phyloP scores from a whole-genome alignment of 2,113 vertebrate genomes.

The human region GRCh38 chr6:158360001-158360500 shows the following conservation, averaged over 20 bases:
- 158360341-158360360: background rate
- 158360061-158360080: background rate
- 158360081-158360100: background rate
- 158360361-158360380: background rate
- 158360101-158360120: background rate
- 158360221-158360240: rapidly evolving
- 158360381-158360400: background rate
- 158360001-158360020: background rate
- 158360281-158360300: background rate
- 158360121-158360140: background rate
- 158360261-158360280: background rate
- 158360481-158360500: background rate
- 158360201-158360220: background rate
- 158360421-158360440: background rate
- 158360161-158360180: background rate
- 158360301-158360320: background rate
- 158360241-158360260: background rate
- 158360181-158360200: too few relatives aligned
- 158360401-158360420: background rate
- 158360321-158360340: background rate
- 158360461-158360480: background rate
- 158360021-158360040: background rate
- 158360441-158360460: background rate
- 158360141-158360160: background rate
- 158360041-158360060: constrained; percentile 14